A percentile compares a stretch with the other conserved stretches of the same genome.
phyloP scores from a whole-genome alignment of 2,888 invertebrate genomes.

The Adelognathus sp. region DNA sequence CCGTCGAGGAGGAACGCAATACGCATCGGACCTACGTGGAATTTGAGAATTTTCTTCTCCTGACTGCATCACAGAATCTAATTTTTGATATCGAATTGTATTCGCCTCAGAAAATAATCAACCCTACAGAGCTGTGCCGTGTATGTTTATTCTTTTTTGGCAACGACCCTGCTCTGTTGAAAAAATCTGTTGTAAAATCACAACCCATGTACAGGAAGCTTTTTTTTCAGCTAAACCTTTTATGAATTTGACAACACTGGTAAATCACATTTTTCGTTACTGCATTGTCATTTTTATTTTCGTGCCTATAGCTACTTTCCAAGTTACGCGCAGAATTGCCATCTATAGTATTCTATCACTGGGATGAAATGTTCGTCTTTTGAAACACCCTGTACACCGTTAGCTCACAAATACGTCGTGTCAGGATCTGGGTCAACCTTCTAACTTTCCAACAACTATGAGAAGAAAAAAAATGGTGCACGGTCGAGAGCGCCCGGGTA shows the following conservation, averaged over 20 bases:
- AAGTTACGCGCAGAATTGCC: not conserved
- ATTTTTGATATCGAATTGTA: not conserved
- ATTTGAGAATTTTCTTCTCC: constrained; percentile 49
- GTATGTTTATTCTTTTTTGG: not conserved
- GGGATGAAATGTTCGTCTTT: not conserved
- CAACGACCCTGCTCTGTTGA: too few species aligned
- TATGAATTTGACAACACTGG: too few species aligned
- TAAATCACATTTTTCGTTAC: not conserved
- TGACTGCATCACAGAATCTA: constrained; percentile 16
- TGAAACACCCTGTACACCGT: not conserved
- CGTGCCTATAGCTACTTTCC: not conserved
- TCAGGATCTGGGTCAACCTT: constrained; percentile 57
- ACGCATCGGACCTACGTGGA: constrained; percentile 11
- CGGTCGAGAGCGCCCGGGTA: constrained; percentile 34
- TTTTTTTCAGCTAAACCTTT: too few species aligned
- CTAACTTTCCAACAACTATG: constrained; percentile 56
- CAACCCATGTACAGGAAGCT: not conserved
- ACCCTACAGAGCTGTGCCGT: not conserved
- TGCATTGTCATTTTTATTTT: too few species aligned
- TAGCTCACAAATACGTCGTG: constrained; percentile 10
- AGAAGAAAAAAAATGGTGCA: constrained; percentile 51
- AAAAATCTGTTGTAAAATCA: not conserved
- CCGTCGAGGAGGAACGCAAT: constrained; percentile 62
- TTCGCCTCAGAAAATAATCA: not conserved
- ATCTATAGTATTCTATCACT: not conserved